These are phyloP conservation scores for Brachystomella parvula DNA, from an alignment of 1,140 invertebrate genomes.

Conservation along the genomic window DNA sequence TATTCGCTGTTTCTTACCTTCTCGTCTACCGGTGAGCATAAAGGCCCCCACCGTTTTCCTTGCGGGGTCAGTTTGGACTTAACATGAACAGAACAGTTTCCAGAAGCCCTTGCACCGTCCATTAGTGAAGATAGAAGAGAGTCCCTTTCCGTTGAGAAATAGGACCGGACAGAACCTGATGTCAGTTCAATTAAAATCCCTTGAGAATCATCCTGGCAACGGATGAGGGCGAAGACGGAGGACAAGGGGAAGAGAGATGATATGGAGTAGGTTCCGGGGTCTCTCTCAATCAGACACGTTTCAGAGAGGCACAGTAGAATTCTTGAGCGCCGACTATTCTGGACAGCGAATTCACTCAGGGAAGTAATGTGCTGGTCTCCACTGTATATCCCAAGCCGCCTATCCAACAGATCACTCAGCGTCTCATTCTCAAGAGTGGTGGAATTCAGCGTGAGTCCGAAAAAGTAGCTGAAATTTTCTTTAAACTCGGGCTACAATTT, in stretches of 20 bases:
- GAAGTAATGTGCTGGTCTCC: constrained; percentile 82
- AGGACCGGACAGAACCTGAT: constrained; percentile 77
- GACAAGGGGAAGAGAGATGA: constrained; percentile 43
- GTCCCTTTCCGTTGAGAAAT: constrained; percentile 82
- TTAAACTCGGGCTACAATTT: constrained; percentile 27
- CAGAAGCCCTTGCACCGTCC: constrained; percentile 90
- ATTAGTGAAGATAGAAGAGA: constrained; percentile 86
- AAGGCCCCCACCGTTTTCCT: constrained; percentile 78
- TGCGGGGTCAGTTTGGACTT: constrained; percentile 72
- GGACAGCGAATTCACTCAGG: constrained; percentile 81
- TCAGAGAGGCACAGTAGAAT: constrained; percentile 89
- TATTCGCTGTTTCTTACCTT: constrained; percentile 51
- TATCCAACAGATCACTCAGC: constrained; percentile 20
- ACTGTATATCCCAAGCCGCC: constrained; percentile 48
- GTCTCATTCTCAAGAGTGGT: constrained; percentile 19
- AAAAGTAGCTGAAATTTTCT: constrained; percentile 28
- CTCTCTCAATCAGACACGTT: constrained; percentile 88
- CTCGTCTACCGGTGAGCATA: constrained; percentile 81
- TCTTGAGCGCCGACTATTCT: constrained; percentile 68
- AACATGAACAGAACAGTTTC: constrained; percentile 95
- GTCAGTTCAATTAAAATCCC: constrained; percentile 90
- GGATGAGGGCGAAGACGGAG: constrained; percentile 67
- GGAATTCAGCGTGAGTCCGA: constrained; percentile 23
- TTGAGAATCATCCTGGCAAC: constrained; percentile 85
- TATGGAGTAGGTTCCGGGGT: constrained; percentile 78